Conservation (phyloP, 1,140 invertebrate species). For the Lanistes nyassanus region DNA sequence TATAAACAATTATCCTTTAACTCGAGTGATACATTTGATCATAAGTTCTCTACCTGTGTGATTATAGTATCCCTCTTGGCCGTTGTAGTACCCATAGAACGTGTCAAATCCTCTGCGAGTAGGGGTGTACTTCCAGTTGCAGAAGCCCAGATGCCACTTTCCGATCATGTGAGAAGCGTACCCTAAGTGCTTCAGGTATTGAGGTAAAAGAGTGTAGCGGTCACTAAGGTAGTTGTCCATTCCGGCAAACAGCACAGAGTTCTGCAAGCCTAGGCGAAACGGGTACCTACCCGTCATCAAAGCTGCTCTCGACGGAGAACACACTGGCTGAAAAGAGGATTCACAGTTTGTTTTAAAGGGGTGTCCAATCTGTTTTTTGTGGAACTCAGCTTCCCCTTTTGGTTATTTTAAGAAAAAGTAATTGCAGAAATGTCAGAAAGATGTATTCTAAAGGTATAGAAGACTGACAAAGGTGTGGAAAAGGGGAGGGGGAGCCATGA, state of each 20-base stretch:
- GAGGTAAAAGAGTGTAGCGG: constrained; percentile 56
- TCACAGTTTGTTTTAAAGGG: constrained; percentile 45
- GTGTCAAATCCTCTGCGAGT: constrained; percentile 61
- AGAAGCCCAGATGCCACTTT: constrained; percentile 67
- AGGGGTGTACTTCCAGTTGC: constrained; percentile 55
- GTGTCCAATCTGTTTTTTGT: no score
- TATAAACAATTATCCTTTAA: no score
- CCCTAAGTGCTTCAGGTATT: constrained; percentile 50
- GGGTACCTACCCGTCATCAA: constrained; percentile 58
- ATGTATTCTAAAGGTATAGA: no score
- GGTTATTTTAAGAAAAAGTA: no score
- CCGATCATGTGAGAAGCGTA: constrained; percentile 63
- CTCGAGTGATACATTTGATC: no score
- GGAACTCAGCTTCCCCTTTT: no score
- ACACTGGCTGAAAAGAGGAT: constrained; percentile 56
- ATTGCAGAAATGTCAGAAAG: no score
- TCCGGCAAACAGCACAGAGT: constrained; percentile 43
- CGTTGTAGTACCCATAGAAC: constrained; percentile 62
- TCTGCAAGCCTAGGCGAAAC: constrained; percentile 57
- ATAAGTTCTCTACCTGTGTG: constrained; percentile 42
- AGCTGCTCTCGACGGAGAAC: constrained; percentile 57
- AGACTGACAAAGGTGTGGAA: no score
- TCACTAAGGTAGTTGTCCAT: constrained; percentile 51
- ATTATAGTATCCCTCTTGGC: constrained; percentile 52
- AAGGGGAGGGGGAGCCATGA: no score